Base-by-base conservation (phyloP, 2,113 vertebrate genomes). In the Heliornis fulica region DNA sequence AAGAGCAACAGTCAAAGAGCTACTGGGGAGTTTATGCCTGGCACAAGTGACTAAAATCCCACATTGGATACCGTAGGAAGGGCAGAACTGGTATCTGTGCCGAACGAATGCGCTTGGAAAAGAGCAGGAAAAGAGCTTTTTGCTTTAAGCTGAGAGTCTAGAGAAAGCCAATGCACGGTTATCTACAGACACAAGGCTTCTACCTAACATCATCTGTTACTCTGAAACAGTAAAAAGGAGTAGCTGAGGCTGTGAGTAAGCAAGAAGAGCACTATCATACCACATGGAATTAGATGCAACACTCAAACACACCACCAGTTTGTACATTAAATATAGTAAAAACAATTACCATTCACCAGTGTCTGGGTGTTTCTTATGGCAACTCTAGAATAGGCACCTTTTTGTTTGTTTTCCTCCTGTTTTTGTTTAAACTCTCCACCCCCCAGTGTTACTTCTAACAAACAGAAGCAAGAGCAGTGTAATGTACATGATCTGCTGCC, bases 311-410 rank as follows among this genome's bases (percentile, higher is more conserved):
- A 93, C 87, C 96, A 98, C 87, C 95, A 74, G 72, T 96, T 97
- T 98, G 84, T 97, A 98, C 96, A 97, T 97, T 96, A 97, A 97
- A 97, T 95, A 97, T 45, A 97, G 57, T 65, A 95, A 96, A 93
- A 95, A 78, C 51, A 10, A 95, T 91, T 90, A 76, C 92, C 64
- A 91, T 94, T 97, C 71, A 91, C 91, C 93, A 95, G 94, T 64
- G 93, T 97, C 95, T 94, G 70, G 23, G 41, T 92, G 31, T 66
- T 63, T 89, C 81, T 92, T 80, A 81, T 80, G 96, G 96, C 97
- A 95, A 91, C 85, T 96, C 95, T 51, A 79, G 75, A 95, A 92
- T 81, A 94, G 94, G 96, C 95, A 96, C 84, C 34, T 40, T 71
- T 61, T 46, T 22, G 46, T 46, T 46, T 46, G 46, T 46, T 31